Percentiles rank a stretch among this genome's conserved stretches.
Evolutionary conservation across 2,797 vertebrate genomes (phyloP).

Genomic region (Malacoraja senta): DNA sequence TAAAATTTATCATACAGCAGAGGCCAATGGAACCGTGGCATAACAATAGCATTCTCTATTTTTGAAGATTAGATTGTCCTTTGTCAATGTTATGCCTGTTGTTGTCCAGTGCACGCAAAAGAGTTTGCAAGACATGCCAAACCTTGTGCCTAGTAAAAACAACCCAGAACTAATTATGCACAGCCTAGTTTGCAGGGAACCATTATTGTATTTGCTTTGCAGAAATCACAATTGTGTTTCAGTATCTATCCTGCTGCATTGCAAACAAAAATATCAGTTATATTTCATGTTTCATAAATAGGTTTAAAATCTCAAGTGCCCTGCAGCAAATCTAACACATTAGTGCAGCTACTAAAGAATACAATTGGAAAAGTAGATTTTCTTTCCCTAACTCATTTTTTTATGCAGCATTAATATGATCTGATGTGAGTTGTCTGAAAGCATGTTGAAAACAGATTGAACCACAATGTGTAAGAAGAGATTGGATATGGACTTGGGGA

Average conservation of each 20-base stretch:
- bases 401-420: background rate
- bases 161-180: background rate
- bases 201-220: background rate
- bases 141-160: background rate
- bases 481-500: background rate
- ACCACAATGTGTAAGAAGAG: background rate
- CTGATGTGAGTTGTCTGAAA: background rate
- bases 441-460: background rate
- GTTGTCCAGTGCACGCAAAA: background rate
- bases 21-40: background rate
- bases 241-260: background rate
- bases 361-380: background rate
- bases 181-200: background rate
- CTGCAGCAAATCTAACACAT: background rate
- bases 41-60: background rate
- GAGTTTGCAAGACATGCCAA: background rate
- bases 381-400: too few relatives aligned
- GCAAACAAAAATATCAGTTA: background rate
- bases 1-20: background rate
- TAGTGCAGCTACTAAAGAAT: conserved; percentile 1
- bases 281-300: conserved; percentile 26
- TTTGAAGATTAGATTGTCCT: background rate
- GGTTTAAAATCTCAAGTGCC: background rate
- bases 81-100: background rate
- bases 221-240: conserved; percentile 3